Base-by-base conservation (phyloP, 2,888 invertebrate species). In the Aquatica leii region DNA sequence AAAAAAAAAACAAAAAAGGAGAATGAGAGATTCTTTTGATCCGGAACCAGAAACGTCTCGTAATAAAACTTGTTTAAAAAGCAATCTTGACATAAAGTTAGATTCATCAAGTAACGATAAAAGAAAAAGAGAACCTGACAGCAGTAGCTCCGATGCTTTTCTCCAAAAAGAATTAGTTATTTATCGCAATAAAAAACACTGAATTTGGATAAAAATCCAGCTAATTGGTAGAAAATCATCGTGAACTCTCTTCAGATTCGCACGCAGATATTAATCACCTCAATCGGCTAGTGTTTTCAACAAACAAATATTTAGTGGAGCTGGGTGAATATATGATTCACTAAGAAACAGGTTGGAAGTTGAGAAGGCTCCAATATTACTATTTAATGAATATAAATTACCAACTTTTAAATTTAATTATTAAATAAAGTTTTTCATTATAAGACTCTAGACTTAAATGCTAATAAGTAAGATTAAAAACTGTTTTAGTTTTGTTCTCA, bases 41-140 rank as follows among this genome's bases (percentile, higher is more conserved):
- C 46, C 17, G 46, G 11, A 46, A 46, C 17, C 18, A 46, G 46
- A 17, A 12, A 14, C 46, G 46, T n/a, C n/a, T n/a, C 15, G 9
- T 18, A 46, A 17, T 34, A 60, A 60, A 31, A 24, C 21, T 15
- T 57, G 52, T 35, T 31, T 62, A 17, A 37, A 62, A 48, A 65
- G 24, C 54, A 54, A 60, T 46, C n/a, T n/a, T n/a, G n/a, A n/a
- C n/a, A n/a, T n/a, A n/a, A n/a, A n/a, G n/a, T n/a, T n/a, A n/a
- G n/a, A 41, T n/a, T 46, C 46, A 9, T 46, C 46, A 46, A 46
- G 46, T 46, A 17, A 46, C 12, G 46, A 46, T 46, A 11, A 46
- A 18, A 15, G 46, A 15, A 14, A 46, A 46, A 17, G 17, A 12
- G 18, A 17, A 46, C 6, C 17, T 15, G 6, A 8, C 11, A 46